Conservation (phyloP, 30 jellyfish, hydroid and myxozoan genomes). For the Clytia hemisphaerica region DNA sequence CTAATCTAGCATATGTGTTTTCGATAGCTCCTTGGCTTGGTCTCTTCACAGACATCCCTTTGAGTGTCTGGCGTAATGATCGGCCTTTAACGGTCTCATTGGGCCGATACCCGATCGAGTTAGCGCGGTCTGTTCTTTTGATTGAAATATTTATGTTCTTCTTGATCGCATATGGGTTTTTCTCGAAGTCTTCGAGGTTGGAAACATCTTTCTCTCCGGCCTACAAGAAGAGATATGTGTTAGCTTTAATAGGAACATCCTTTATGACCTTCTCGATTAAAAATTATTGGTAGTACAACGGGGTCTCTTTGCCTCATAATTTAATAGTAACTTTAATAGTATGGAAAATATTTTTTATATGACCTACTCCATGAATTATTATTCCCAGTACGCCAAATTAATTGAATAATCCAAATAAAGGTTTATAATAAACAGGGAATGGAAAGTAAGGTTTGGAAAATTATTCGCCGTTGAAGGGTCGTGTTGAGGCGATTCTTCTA, state of each 20-base stretch:
- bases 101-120: no score
- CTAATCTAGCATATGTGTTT: slow-evolving; percentile 26
- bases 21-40: slow-evolving; percentile 3
- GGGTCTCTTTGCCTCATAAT: not conserved
- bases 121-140: not conserved
- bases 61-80: no score
- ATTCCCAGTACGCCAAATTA: no score
- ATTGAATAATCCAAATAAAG: no score
- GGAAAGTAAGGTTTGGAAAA: no score
- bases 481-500: no score
- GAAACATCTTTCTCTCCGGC: slow-evolving; percentile 24
- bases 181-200: slow-evolving; percentile 18
- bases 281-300: no score
- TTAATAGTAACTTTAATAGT: not conserved
- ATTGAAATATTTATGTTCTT: slow-evolving; percentile 33
- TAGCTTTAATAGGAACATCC: not conserved
- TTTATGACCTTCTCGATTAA: not conserved
- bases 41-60: not conserved
- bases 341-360: no score
- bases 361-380: no score
- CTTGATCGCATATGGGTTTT: slow-evolving; percentile 30
- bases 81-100: no score
- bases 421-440: no score
- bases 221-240: not conserved
- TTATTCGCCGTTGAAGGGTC: not conserved